These are phyloP conservation scores for Pollenia amentaria DNA, from an alignment of 2,888 invertebrate genomes.

Conservation along the genomic window DNA sequence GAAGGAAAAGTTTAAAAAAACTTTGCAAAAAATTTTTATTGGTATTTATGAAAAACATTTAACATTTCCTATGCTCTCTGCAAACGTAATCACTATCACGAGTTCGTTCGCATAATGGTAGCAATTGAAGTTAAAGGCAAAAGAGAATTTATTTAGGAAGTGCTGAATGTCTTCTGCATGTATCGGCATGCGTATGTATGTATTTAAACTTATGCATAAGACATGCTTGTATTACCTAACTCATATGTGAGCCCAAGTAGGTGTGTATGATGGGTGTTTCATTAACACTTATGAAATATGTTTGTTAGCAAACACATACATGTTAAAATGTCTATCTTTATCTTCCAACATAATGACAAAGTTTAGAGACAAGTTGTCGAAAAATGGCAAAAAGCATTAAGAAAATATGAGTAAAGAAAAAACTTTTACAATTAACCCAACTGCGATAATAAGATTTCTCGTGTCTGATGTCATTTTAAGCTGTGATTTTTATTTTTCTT, in stretches of 20 bases:
- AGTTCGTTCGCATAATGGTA: slow-evolving; percentile 54
- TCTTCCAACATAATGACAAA: slow-evolving; percentile 34
- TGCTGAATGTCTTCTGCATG: background rate
- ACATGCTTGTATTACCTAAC: background rate
- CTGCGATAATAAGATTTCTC: slow-evolving; percentile 72
- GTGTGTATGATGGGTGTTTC: slow-evolving; percentile 43
- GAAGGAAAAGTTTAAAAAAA: slow-evolving; percentile 14
- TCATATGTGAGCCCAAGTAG: background rate
- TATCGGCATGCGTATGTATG: slow-evolving; percentile 7
- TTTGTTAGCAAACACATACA: background rate
- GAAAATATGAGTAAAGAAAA: slow-evolving; percentile 4
- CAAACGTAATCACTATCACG: slow-evolving; percentile 54
- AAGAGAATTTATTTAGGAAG: slow-evolving; percentile 44
- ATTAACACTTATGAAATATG: slow-evolving; percentile 43
- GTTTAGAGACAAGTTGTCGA: slow-evolving; percentile 50
- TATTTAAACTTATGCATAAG: background rate
- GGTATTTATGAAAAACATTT: slow-evolving; percentile 43
- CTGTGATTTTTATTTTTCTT: slow-evolving; percentile 70
- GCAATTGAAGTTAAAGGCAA: slow-evolving; percentile 64
- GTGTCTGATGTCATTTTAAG: slow-evolving; percentile 75
- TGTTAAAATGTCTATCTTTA: background rate
- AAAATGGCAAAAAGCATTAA: slow-evolving; percentile 1
- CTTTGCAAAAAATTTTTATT: slow-evolving; percentile 36
- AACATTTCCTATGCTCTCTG: slow-evolving; percentile 11
- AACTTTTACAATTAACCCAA: slow-evolving; percentile 68